Evolutionary conservation across 2,797 vertebrate genomes (phyloP), one percentile per base, ranked within the genome.

Genomic region (Mionectes olivaceus): DNA sequence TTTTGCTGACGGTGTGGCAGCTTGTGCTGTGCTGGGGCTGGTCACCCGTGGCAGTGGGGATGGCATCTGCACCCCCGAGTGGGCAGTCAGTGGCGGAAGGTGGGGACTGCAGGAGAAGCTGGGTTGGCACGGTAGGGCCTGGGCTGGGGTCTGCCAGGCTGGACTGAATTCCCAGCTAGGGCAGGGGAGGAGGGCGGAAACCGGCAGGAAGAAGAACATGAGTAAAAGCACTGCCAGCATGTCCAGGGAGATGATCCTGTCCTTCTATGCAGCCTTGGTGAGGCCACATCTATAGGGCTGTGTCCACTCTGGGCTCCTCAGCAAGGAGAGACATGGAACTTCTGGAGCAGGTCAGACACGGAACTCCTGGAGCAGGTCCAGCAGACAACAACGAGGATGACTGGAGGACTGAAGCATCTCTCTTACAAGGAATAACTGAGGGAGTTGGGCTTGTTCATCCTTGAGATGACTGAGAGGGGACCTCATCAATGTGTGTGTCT

Each of bases 81-180:
- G 7, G 35, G 46, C 50, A 37, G 47, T 30, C 18, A 23, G 11
- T 27, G 16, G 3, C 6, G 24, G 28, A 35, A 23, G 25, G 43
- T 16, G 30, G 4, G 27, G 30, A 25, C 8, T 61, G 11, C 50
- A 33, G 12, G 10, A 67, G 35, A 55, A 61, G 30, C 25, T 0
- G 1, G 15, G 22, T 28, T 5, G 30, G 15, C 21, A 19, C 0
- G 2, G 17, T 18, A 6, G 30, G 14, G 44, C 32, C 32, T 4
- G 7, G 7, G 4, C 24, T 15, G n/a, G 18, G 28, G 7, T 21
- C 55, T 43, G 37, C 35, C 30, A 10, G 18, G 13, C 35, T 39
- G 35, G 49, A 80, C 8, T 0, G 0, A 49, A 56, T 27, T 12
- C 37, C 0, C 0, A 4, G 53, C n/a, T 23, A 33, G 18, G 21